Evolutionary conservation across 2,888 invertebrate species (phyloP).

Genomic region (Osedax frankpressi): DNA sequence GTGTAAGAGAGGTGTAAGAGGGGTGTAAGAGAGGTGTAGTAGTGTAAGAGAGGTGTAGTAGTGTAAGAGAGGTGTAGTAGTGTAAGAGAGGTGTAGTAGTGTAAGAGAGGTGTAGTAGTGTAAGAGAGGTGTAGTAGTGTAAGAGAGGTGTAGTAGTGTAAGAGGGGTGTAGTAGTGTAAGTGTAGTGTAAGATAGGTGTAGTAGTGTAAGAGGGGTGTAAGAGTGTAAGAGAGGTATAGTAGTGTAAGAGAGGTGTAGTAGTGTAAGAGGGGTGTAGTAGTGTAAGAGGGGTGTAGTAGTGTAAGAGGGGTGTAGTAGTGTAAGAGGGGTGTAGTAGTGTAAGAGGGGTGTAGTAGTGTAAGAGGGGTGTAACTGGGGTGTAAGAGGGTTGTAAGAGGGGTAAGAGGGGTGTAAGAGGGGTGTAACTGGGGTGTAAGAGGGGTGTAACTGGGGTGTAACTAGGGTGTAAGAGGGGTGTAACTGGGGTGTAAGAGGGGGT

Average conservation of each 20-base stretch:
- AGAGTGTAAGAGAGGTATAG: slow-evolving; percentile 35
- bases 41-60: neutral
- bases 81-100: neutral
- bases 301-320: slow-evolving; percentile 67
- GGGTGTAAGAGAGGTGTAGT: neutral
- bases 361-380: neutral
- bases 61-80: neutral
- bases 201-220: slow-evolving; percentile 62
- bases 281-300: slow-evolving; percentile 47
- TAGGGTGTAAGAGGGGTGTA: neutral
- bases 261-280: neutral
- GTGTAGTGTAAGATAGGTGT: neutral
- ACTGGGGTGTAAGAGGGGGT: neutral
- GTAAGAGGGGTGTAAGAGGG: slow-evolving; percentile 54
- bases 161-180: neutral
- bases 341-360: neutral
- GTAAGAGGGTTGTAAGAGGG: no score
- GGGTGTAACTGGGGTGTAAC: no score
- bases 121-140: neutral
- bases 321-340: neutral
- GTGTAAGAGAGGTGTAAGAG: slow-evolving; percentile 35
- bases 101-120: no score
- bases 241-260: neutral
- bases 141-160: neutral
- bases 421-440: neutral